Percentiles rank a stretch among this genome's conserved stretches.
Conservation (phyloP, 2,113 vertebrate genomes). For the Pteronura brasiliensis region DNA sequence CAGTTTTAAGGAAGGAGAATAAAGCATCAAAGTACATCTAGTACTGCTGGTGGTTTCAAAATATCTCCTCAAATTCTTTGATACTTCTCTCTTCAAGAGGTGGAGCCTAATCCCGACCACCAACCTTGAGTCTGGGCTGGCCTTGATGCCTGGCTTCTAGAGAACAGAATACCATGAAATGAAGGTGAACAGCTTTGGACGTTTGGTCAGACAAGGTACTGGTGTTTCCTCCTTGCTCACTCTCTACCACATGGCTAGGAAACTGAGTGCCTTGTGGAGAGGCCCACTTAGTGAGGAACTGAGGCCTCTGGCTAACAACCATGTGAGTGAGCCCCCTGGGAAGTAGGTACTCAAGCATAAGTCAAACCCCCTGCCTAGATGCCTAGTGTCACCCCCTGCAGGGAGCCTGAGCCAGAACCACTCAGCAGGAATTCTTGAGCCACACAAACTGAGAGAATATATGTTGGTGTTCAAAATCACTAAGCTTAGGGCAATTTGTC, state of each 20-base stretch:
- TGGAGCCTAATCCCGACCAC: not conserved
- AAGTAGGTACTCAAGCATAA: rapidly evolving
- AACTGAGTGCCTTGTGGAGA: rapidly evolving
- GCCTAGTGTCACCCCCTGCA: not conserved
- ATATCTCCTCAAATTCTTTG: not conserved
- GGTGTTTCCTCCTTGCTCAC: not conserved
- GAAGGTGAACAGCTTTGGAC: rapidly evolving
- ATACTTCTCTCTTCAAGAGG: not conserved
- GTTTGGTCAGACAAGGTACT: not conserved
- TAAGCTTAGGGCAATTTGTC: not conserved
- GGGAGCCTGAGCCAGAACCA: not conserved
- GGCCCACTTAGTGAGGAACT: rapidly evolving
- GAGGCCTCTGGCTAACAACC: not conserved
- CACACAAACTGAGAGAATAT: not conserved
- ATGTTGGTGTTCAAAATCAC: not conserved
- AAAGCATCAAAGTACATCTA: not conserved
- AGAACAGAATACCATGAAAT: not conserved
- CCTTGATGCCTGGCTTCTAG: not conserved
- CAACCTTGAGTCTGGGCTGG: not conserved
- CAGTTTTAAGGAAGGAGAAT: not conserved
- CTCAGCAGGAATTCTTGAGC: not conserved
- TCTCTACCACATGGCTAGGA: rapidly evolving
- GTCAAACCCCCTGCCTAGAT: rapidly evolving
- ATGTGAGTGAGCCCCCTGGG: not conserved
- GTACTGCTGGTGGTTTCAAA: not conserved